A percentile compares a stretch with the other conserved stretches of the same genome.
Conservation (phyloP, 2,113 vertebrate genomes). For the Saimiri boliviensis region DNA sequence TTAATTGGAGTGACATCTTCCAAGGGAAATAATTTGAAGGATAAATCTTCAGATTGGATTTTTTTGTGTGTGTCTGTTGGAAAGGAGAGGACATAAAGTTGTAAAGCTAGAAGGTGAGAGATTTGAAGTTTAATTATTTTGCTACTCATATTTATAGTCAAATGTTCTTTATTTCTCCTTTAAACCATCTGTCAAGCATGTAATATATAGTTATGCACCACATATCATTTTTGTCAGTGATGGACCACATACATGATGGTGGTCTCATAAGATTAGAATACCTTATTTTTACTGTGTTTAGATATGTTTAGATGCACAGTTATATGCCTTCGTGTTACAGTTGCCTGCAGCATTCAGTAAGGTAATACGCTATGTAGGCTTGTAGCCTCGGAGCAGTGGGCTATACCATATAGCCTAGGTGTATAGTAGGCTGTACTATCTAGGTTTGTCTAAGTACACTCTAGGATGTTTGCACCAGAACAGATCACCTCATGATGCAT, state of each 20-base stretch:
- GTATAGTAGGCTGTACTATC: background rate
- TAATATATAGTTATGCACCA: background rate
- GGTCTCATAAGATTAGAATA: background rate
- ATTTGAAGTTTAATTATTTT: conserved; percentile 14
- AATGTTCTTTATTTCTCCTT: background rate
- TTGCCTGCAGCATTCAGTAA: background rate
- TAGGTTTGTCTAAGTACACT: background rate
- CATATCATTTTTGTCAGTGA: background rate
- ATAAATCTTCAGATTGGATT: background rate
- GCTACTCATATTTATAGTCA: background rate
- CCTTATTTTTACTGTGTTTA: background rate
- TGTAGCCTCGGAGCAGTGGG: background rate
- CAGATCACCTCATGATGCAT: background rate
- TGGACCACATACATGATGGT: background rate
- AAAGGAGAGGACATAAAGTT: background rate
- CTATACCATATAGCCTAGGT: background rate
- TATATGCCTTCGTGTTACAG: background rate
- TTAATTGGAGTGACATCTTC: background rate
- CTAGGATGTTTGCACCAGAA: background rate
- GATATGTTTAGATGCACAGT: background rate
- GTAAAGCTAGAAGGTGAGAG: background rate
- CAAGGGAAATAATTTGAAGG: background rate
- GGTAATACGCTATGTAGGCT: background rate
- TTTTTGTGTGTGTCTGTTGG: background rate
- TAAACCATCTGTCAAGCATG: background rate